Evolutionary conservation across 2,888 invertebrate genomes (phyloP), one percentile per base, ranked within the genome.

Genomic region (Caenorhabditis sinica): DNA sequence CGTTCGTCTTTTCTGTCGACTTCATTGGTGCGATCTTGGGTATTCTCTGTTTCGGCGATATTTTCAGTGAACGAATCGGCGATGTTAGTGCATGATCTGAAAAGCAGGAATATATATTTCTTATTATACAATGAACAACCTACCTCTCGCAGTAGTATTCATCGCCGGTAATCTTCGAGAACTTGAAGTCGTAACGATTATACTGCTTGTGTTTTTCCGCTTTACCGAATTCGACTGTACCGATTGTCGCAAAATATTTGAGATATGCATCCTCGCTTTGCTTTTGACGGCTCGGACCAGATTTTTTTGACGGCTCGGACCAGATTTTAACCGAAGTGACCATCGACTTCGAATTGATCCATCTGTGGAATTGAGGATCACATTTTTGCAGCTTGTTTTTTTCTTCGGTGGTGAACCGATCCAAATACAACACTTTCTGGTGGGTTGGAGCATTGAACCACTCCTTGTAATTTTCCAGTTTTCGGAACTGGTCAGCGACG

Each of bases 401-500:
- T 20, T 63, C 11, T 17, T 63, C 63, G 5, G 23, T 20, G 23
- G 1, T 23, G 20, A 63, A 40, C 23, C 6, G 17, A 25, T 63
- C 63, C 63, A 63, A 25, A 40, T 36, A 63, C 23, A 43, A 23
- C 15, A 63, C 33, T n/a, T 40, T 63, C 43, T 40, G 11, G 23
- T 43, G 43, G n/a, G 43, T 63, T 36, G 40, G 20, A 36, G 36
- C 23, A 15, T 63, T 13, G 63, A 63, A 63, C 40, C 36, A 63
- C 9, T 6, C 6, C 1, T 40, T 63, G 40, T 43, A 40, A 9
- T 43, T 43, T 20, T 23, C 43, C 23, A 17, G 40, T 23, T 20
- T n/a, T 63, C 6, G 33, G 9, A 49, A 20, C 20, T 25, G 36
- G 5, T 17, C 60, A 13, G 30, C 4, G 40, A 11, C 13, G 9